Evolutionary conservation across 2,888 invertebrate species (phyloP), one percentile per base, ranked within the genome.

Genomic region (Heteromurus nitidus): DNA sequence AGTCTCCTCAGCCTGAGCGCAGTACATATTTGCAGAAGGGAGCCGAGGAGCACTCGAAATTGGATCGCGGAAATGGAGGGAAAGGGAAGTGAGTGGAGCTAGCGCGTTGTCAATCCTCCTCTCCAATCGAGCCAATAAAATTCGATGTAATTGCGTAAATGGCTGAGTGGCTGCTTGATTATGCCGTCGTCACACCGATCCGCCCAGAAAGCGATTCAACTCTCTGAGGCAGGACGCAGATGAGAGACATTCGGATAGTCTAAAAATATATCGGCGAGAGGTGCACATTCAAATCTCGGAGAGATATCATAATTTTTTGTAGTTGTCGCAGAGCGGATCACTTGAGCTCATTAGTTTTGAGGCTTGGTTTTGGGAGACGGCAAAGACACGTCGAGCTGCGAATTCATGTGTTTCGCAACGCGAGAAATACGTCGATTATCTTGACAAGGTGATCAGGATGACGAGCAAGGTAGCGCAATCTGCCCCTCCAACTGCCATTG

Each of bases 401-500:
- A 9, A 9, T 36, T 36, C 36, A 13, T 36, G 36, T 36, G 36
- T 36, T 36, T 36, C 13, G 5, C 13, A 9, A 36, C 13, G 36
- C 47, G 11, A 30, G 13, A 65, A 67, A 67, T 67, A 75, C 67
- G 44, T 58, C 55, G 67, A 75, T 67, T 58, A 75, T 75, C 67
- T 75, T 67, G 75, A 75, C 75, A 67, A 58, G 58, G 62, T 30
- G 73, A 62, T 20, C 47, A 62, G 18, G 47, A 62, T 28, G 44
- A 60, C 30, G 44, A 58, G 47, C 22, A 24, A 44, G 22, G 5
- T n/a, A 36, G 36, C 50, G 69, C 62, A 69, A 69, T 69, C 69
- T 64, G 70, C 64, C 42, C 70, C 69, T 69, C 64, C n/a, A n/a
- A n/a, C n/a, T n/a, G 50, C 58, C 64, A 74, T 75, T 55, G 58